Evolutionary conservation across 2,113 vertebrate species (phyloP).

Genomic region (Proterorhinus semilunaris): DNA sequence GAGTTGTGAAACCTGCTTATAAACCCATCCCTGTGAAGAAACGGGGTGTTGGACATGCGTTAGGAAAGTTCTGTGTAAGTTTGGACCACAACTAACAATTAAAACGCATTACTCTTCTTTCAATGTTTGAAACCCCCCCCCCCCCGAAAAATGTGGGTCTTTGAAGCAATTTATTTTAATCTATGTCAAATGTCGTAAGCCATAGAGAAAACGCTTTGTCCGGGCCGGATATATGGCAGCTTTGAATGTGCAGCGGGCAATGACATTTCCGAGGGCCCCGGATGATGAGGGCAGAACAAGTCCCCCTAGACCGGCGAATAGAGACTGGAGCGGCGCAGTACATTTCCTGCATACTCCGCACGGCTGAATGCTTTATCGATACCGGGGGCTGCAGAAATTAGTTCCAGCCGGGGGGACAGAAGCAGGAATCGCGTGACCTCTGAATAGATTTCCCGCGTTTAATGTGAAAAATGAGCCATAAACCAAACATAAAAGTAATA

Average conservation of each 20-base stretch:
- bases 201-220: neutral
- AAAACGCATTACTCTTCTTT: no score
- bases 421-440: constrained; percentile 72
- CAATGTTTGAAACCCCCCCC: no score
- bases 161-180: no score
- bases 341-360: constrained; percentile 67
- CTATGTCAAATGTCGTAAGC: neutral
- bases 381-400: constrained; percentile 59
- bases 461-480: constrained; percentile 84
- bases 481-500: constrained; percentile 83
- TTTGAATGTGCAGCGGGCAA: constrained; percentile 22
- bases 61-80: no score
- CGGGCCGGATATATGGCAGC: constrained; percentile 8
- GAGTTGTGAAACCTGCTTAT: no score
- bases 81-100: no score
- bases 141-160: no score
- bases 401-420: constrained; percentile 37
- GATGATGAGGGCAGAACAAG: constrained; percentile 61
- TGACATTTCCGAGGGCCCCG: constrained; percentile 64
- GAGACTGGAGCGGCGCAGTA: constrained; percentile 62
- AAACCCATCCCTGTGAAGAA: no score
- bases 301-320: constrained; percentile 67
- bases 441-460: constrained; percentile 78
- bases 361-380: constrained; percentile 72
- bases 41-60: no score